Percentiles rank a stretch among this genome's conserved stretches.
Conservation (phyloP, 2,797 vertebrate genomes). For the Philypnodon macrostomus region DNA sequence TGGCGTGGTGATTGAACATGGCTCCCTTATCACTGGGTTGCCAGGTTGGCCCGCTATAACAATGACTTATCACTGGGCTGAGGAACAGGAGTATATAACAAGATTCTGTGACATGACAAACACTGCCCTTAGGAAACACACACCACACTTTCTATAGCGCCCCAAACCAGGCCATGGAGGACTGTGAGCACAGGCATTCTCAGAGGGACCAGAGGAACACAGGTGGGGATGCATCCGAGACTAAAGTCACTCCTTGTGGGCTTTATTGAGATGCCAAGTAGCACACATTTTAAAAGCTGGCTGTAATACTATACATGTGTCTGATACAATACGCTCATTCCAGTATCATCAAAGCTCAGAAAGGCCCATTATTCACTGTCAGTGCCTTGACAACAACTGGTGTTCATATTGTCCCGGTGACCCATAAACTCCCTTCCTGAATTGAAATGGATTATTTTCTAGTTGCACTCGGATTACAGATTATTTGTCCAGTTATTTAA, state of each 20-base stretch:
- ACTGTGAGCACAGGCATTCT: slow-evolving; percentile 72
- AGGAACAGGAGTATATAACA: slow-evolving; percentile 81
- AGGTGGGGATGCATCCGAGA: slow-evolving; percentile 65
- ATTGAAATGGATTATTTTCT: slow-evolving; percentile 3
- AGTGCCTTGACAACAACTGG: slow-evolving; percentile 28
- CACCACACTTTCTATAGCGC: slow-evolving; percentile 47
- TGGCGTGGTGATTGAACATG: slow-evolving; percentile 78
- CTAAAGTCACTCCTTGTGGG: slow-evolving; percentile 30
- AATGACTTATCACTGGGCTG: slow-evolving; percentile 80
- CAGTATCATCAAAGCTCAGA: slow-evolving; percentile 40
- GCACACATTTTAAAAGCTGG: slow-evolving; percentile 35
- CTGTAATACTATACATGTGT: slow-evolving; percentile 39
- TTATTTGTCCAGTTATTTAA: too few relatives aligned
- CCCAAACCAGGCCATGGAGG: slow-evolving; percentile 66
- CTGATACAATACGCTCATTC: slow-evolving; percentile 25
- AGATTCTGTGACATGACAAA: slow-evolving; percentile 81
- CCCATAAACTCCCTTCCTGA: slow-evolving; percentile 19
- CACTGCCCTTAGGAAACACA: slow-evolving; percentile 75
- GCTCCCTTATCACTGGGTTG: slow-evolving; percentile 81
- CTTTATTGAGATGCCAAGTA: slow-evolving; percentile 29
- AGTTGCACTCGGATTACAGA: neutral
- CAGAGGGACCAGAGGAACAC: slow-evolving; percentile 65
- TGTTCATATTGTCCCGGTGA: slow-evolving; percentile 39
- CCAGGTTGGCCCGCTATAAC: slow-evolving; percentile 81
- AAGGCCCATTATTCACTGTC: slow-evolving; percentile 34